phyloP scores from a whole-genome alignment of 1,140 invertebrate genomes.

The Zelostemma sp. region DNA sequence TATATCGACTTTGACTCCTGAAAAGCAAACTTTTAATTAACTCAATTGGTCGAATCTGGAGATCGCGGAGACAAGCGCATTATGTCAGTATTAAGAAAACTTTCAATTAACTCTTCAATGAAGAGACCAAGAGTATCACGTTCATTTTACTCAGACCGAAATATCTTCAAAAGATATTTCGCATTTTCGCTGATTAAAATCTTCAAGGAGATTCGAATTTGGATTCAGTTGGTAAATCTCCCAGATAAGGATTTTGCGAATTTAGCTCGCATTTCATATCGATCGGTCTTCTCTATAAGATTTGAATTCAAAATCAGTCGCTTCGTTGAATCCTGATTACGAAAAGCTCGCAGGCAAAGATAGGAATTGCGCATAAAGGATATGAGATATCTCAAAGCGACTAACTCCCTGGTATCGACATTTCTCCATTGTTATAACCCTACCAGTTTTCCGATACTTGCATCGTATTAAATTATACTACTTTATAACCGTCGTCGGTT shows the following conservation, averaged over 20 bases:
- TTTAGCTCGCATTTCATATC: conserved; percentile 25
- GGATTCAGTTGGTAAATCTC: conserved; percentile 22
- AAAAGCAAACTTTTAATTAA: conserved; percentile 1
- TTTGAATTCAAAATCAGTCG: conserved; percentile 22
- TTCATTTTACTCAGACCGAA: too few species aligned
- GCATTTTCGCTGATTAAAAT: conserved; percentile 7
- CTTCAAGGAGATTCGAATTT: conserved; percentile 15
- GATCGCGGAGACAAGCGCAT: neutral
- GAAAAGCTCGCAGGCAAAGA: conserved; percentile 13
- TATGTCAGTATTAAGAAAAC: neutral
- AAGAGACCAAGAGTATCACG: too few species aligned
- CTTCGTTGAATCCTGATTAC: conserved; percentile 23
- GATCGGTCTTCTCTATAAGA: conserved; percentile 11
- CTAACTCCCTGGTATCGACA: conserved; percentile 24
- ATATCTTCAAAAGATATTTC: too few species aligned
- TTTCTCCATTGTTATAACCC: conserved; percentile 50
- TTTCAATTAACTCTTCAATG: neutral
- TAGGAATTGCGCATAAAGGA: conserved; percentile 6
- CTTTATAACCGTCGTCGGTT: conserved; percentile 34
- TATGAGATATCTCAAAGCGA: conserved; percentile 18
- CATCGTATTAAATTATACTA: conserved; percentile 57
- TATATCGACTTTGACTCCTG: too few species aligned
- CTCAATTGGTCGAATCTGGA: neutral
- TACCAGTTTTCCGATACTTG: conserved; percentile 54
- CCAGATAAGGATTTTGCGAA: conserved; percentile 26